Evolutionary conservation across 2,113 vertebrate species (phyloP).

Genomic region (Cyrtonyx montezumae): DNA sequence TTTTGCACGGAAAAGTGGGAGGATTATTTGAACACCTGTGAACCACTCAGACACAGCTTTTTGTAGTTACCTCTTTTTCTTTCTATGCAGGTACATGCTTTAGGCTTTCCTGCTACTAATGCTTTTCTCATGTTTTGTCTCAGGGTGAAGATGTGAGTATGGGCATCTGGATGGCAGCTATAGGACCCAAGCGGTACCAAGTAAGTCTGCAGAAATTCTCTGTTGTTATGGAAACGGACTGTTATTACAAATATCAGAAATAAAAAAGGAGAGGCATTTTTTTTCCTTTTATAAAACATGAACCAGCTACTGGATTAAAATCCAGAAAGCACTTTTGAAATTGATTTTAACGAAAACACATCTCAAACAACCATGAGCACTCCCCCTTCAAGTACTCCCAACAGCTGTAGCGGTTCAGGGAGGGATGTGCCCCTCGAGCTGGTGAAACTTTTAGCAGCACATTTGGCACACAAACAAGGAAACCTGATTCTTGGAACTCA

Average conservation of each 20-base stretch:
- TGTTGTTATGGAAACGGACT: background rate
- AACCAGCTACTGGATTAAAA: background rate
- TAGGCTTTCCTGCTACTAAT: background rate
- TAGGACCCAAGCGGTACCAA: conserved; percentile 91
- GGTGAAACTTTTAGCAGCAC: background rate
- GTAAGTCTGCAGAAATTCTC: conserved; percentile 13
- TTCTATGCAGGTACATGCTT: background rate
- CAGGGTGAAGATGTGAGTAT: conserved; percentile 99
- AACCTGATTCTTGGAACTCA: background rate
- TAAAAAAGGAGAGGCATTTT: background rate
- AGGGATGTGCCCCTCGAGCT: rapidly evolving
- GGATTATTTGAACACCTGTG: background rate
- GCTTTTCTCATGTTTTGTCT: background rate
- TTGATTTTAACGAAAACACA: background rate
- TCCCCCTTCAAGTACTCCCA: background rate
- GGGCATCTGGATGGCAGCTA: conserved; percentile 99
- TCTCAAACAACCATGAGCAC: background rate
- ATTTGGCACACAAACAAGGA: background rate
- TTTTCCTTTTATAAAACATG: background rate
- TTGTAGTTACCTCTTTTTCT: background rate
- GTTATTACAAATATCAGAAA: background rate
- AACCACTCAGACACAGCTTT: background rate
- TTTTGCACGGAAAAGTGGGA: background rate
- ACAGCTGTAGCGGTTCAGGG: background rate
- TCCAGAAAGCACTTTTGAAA: background rate